Conservation (phyloP, 2,113 vertebrate species). For the Silurus glanis region DNA sequence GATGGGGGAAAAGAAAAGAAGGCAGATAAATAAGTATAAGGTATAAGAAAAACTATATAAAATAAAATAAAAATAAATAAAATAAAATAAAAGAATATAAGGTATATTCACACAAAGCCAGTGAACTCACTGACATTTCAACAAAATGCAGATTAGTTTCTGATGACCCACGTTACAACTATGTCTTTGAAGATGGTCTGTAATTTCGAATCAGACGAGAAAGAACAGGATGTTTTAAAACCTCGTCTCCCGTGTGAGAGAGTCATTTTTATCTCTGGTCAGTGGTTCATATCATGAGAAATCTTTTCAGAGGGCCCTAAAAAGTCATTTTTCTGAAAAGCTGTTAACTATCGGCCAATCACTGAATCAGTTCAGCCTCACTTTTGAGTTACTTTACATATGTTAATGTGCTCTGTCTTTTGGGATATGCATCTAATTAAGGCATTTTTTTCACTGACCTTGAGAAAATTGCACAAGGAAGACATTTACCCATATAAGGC, state of each 20-base stretch:
- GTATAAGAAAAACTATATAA: too few species aligned
- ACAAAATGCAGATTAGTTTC: neutral
- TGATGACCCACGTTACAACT: neutral
- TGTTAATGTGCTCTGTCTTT: constrained; percentile 22
- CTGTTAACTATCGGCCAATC: constrained; percentile 7
- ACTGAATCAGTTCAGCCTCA: constrained; percentile 1
- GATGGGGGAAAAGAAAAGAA: too few species aligned
- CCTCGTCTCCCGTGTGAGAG: neutral
- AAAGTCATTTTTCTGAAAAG: constrained; percentile 19
- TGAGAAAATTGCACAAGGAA: constrained; percentile 32
- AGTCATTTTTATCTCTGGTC: constrained; percentile 24
- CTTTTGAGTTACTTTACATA: constrained; percentile 15
- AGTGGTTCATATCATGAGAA: constrained; percentile 19
- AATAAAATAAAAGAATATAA: too few species aligned
- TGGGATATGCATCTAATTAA: constrained; percentile 43
- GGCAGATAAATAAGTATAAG: too few species aligned
- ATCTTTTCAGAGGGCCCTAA: neutral
- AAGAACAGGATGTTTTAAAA: neutral
- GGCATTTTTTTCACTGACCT: constrained; percentile 46
- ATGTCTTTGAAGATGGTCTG: neutral
- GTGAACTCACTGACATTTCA: neutral
- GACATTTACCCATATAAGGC: constrained; percentile 41
- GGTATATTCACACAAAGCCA: neutral
- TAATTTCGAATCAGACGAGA: neutral
- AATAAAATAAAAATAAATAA: too few species aligned